Evolutionary conservation across 1,140 invertebrate species (phyloP).

Genomic region (Theocolax elegans): DNA sequence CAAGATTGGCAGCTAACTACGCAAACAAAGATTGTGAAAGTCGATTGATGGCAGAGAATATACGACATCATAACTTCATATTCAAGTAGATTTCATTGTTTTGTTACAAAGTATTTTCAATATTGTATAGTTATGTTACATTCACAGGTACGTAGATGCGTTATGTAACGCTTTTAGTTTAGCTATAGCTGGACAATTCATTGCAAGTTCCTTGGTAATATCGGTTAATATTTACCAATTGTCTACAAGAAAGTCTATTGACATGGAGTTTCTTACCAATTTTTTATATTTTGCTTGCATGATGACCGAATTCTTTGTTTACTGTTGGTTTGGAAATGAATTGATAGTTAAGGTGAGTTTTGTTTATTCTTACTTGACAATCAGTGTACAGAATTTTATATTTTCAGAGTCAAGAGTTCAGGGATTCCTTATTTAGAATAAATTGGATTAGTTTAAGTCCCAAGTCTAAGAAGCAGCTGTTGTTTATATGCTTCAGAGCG

Average conservation of each 20-base stretch:
- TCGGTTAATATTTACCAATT: constrained; percentile 26
- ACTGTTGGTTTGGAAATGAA: constrained; percentile 30
- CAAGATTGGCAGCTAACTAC: too few species aligned
- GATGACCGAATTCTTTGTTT: constrained; percentile 10
- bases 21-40: too few species aligned
- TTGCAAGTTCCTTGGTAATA: constrained; percentile 5
- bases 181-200: constrained; percentile 1
- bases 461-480: too few species aligned
- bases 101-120: too few species aligned
- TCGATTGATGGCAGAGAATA: neutral
- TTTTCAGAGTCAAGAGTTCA: too few species aligned
- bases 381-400: neutral
- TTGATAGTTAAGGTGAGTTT: neutral
- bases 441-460: too few species aligned
- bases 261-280: neutral
- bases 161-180: constrained; percentile 10
- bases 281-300: constrained; percentile 11
- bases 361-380: too few species aligned
- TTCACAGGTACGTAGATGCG: constrained; percentile 4
- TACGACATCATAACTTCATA: constrained; percentile 9
- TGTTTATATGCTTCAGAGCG: too few species aligned
- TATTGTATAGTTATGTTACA: too few species aligned
- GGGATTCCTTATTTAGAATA: too few species aligned
- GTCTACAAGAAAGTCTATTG: neutral
- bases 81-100: neutral